Evolutionary conservation across 2,797 vertebrate genomes (phyloP), one percentile per base, ranked within the genome.

Genomic region (Megalops cyprinoides): DNA sequence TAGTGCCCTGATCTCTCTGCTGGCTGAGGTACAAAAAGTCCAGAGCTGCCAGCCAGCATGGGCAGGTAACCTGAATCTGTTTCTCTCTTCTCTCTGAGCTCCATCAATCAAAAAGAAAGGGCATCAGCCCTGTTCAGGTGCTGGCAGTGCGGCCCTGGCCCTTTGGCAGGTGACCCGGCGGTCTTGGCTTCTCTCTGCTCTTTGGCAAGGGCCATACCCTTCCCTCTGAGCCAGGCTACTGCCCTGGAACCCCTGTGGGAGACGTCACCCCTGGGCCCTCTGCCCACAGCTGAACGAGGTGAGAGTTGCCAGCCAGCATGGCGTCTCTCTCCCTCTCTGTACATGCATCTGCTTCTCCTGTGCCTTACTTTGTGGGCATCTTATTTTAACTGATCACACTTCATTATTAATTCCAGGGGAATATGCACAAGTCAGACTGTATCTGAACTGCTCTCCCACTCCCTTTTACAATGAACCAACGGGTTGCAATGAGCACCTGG

Each of bases 11-110:
- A 4, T 48, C 15, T 31, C 25, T 1, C 25, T 39, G 51, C 31
- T 55, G 49, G 15, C 34, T 15, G 18, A 55, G 20, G 49, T 25
- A 28, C 49, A 37, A 25, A 8, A 8, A 23, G 75, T 8, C 20
- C 51, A 14, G 53, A 80, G 55, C 78, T 46, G 65, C 55, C 71
- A 80, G 79, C 73, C 25, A 73, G 20, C 34, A 34, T 25, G 67
- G 67, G 34, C 62, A 65, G 62, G 20, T 65, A 65, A 65, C 37
- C 62, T 44, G 14, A 4, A 34, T 69, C 67, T 73, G 69, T 73
- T 73, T n/a, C 42, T 18, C 44, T 71, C 67, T 44, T 67, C 44
- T 71, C n/a, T 46, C 69, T 39, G 9, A 73, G 69, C 42, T 44
- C 69, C 42, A 46, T 73, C 42, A 73, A 73, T 73, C 69, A 73